These are phyloP conservation scores for Tinea semifulvella DNA, from an alignment of 2,888 invertebrate species.

Conservation along the genomic window DNA sequence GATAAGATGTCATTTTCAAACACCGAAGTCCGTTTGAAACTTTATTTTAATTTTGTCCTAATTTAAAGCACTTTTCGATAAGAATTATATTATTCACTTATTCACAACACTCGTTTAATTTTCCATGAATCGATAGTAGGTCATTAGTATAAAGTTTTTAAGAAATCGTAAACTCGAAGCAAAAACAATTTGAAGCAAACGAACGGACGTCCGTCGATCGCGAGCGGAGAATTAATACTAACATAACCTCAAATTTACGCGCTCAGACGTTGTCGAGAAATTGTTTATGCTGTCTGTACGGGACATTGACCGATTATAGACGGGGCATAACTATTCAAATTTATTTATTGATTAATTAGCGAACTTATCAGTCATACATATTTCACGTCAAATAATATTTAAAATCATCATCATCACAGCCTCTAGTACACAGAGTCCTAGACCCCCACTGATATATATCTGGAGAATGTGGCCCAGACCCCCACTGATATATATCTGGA, in stretches of 20 bases:
- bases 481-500: no score
- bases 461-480: no score
- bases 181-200: neutral
- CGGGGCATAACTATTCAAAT: no score
- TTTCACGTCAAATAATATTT: no score
- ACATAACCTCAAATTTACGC: constrained; percentile 63
- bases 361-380: no score
- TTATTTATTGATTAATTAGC: no score
- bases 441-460: no score
- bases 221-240: constrained; percentile 58
- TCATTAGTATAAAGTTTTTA: neutral
- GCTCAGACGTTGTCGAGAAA: constrained; percentile 39
- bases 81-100: neutral
- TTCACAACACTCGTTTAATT: neutral
- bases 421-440: no score
- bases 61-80: neutral
- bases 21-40: constrained; percentile 2
- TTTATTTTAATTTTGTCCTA: neutral
- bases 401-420: no score
- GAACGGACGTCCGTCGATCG: constrained; percentile 37
- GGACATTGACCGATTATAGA: no score
- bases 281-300: constrained; percentile 53
- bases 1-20: constrained; percentile 2
- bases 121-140: neutral
- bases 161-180: neutral